These are phyloP conservation scores for Lytechinus variegatus DNA, from an alignment of 35 echinoderm and acorn worm species.

Conservation along the genomic window DNA sequence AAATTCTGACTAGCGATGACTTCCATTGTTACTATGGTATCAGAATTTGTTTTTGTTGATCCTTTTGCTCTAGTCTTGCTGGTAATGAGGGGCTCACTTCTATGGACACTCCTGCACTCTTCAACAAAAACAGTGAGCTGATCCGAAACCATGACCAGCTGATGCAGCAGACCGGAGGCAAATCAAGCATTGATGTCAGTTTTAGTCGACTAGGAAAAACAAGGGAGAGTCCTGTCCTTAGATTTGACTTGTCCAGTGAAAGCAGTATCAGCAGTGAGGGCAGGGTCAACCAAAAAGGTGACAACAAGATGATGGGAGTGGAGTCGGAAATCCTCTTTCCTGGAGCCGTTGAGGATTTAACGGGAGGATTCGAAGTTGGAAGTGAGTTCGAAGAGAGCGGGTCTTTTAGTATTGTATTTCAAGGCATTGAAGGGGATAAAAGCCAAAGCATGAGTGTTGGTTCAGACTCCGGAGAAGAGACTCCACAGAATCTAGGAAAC, in stretches of 20 bases:
- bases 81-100: not conserved
- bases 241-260: not conserved
- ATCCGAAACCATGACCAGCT: slow-evolving; percentile 60
- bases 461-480: not conserved
- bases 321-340: slow-evolving; percentile 39
- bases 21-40: not conserved
- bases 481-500: not conserved
- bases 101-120: slow-evolving; percentile 58
- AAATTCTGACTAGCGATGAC: too few species aligned
- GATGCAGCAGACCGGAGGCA: slow-evolving; percentile 54
- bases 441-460: not conserved
- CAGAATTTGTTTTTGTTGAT: not conserved
- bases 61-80: not conserved
- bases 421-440: not conserved
- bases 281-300: not conserved
- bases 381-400: slow-evolving; percentile 68
- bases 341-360: not conserved
- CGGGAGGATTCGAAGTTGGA: not conserved
- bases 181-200: not conserved
- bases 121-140: slow-evolving; percentile 78
- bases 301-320: not conserved
- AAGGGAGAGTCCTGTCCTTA: not conserved
- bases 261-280: not conserved
- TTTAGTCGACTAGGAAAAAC: not conserved
- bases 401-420: slow-evolving; percentile 72